phyloP scores from a whole-genome alignment of 2,113 vertebrate species.

The Boleophthalmus pectinirostris region DNA sequence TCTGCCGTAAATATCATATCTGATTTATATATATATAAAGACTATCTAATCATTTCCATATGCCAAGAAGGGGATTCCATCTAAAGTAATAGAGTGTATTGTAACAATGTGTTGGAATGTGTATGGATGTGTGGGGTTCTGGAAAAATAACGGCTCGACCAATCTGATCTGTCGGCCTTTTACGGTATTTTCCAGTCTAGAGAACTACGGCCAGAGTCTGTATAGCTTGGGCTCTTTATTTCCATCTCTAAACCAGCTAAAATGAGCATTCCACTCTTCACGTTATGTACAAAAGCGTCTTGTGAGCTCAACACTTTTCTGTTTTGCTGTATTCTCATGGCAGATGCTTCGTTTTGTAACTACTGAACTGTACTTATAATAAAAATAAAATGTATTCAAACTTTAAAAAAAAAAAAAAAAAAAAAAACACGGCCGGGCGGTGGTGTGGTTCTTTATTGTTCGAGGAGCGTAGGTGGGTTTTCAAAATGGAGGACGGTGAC shows the following conservation, averaged over 20 bases:
- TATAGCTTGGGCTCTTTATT: constrained; percentile 39
- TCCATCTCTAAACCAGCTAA: constrained; percentile 73
- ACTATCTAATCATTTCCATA: constrained; percentile 54
- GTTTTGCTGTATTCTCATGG: constrained; percentile 83
- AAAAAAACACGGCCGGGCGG: constrained; percentile 41
- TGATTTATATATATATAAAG: constrained; percentile 49
- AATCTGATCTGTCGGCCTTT: constrained; percentile 23
- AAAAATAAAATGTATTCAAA: constrained; percentile 88
- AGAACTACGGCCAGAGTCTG: constrained; percentile 55
- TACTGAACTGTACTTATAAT: constrained; percentile 89
- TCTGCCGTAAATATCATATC: constrained; percentile 34
- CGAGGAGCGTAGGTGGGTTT: not conserved
- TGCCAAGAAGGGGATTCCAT: constrained; percentile 52
- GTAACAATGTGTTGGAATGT: constrained; percentile 46
- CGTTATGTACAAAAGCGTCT: constrained; percentile 78
- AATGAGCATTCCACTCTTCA: constrained; percentile 79
- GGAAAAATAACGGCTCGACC: constrained; percentile 38
- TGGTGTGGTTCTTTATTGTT: constrained; percentile 51
- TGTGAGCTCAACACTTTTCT: constrained; percentile 80
- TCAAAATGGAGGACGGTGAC: constrained; percentile 6
- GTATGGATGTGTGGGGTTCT: constrained; percentile 41
- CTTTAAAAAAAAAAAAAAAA: constrained; percentile 65
- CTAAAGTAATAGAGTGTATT: constrained; percentile 49
- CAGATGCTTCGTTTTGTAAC: constrained; percentile 87
- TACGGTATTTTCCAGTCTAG: constrained; percentile 58